phyloP scores from a whole-genome alignment of 1,140 invertebrate species.

The Zelostemma sp. region DNA sequence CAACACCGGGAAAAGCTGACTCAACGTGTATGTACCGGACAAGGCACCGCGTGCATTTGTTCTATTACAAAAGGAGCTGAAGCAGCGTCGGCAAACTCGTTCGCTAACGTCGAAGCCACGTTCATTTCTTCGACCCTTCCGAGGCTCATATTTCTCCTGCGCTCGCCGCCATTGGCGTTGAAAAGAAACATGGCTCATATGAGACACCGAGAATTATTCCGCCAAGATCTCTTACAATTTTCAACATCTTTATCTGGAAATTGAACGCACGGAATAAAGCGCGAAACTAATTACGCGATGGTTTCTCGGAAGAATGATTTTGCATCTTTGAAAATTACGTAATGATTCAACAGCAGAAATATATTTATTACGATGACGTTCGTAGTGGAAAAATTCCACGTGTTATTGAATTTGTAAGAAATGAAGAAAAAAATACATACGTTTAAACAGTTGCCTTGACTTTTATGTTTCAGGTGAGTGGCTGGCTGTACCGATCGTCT shows the following conservation, averaged over 20 bases:
- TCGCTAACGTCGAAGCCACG: conserved; percentile 42
- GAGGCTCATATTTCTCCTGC: conserved; percentile 41
- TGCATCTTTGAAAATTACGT: too few relatives aligned
- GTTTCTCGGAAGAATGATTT: too few relatives aligned
- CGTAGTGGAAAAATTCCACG: too few relatives aligned
- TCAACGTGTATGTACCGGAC: conserved; percentile 64
- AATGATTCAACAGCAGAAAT: too few relatives aligned
- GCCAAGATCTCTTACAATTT: neutral
- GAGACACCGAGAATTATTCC: conserved; percentile 37
- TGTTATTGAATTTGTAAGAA: neutral
- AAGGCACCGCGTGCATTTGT: conserved; percentile 64
- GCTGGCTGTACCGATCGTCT: conserved; percentile 68
- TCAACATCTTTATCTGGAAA: neutral
- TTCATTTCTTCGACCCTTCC: conserved; percentile 54
- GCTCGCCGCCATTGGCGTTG: conserved; percentile 42
- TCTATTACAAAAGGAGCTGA: conserved; percentile 67
- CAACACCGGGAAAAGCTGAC: conserved; percentile 48
- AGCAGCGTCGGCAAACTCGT: conserved; percentile 53
- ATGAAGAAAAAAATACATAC: too few relatives aligned
- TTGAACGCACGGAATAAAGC: too few relatives aligned
- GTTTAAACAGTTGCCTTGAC: conserved; percentile 14
- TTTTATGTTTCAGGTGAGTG: conserved; percentile 69
- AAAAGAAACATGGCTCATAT: conserved; percentile 48
- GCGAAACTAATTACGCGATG: too few relatives aligned
- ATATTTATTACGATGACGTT: too few relatives aligned